These are phyloP conservation scores for Ia io DNA, from an alignment of 2,113 vertebrate genomes.

Conservation along the genomic window DNA sequence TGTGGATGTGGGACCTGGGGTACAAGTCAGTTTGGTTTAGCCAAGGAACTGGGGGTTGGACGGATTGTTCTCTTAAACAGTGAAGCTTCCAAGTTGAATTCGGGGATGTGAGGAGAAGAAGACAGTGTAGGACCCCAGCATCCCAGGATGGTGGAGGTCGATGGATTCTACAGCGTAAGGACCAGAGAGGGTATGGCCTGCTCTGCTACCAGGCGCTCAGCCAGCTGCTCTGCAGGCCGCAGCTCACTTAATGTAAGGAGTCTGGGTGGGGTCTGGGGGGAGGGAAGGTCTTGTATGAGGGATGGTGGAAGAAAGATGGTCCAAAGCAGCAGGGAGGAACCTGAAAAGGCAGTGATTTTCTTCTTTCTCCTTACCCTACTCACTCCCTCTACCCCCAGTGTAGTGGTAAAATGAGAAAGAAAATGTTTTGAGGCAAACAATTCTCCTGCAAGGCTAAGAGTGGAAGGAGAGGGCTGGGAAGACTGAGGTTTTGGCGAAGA, in stretches of 20 bases:
- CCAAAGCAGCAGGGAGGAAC: neutral
- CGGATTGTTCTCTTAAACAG: neutral
- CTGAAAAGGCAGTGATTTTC: neutral
- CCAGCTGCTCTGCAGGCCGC: rapidly evolving
- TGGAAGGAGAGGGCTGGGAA: neutral
- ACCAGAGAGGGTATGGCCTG: rapidly evolving
- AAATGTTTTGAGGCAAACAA: neutral
- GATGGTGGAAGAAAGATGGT: neutral
- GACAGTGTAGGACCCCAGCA: neutral
- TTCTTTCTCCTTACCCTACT: neutral
- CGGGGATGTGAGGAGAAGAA: neutral
- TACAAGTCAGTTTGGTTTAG: neutral
- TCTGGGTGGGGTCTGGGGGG: neutral
- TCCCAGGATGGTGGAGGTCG: neutral
- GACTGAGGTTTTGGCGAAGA: neutral
- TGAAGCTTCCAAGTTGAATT: neutral
- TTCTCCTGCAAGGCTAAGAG: neutral
- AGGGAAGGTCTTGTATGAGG: neutral
- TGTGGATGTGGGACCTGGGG: neutral
- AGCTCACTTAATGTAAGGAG: neutral
- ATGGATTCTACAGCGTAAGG: neutral
- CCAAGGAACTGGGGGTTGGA: neutral
- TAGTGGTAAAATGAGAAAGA: neutral
- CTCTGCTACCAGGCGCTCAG: rapidly evolving
- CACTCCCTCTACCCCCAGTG: neutral